These are phyloP conservation scores for Pachyuromys duprasi DNA, from an alignment of 2,797 vertebrate species.

Conservation along the genomic window DNA sequence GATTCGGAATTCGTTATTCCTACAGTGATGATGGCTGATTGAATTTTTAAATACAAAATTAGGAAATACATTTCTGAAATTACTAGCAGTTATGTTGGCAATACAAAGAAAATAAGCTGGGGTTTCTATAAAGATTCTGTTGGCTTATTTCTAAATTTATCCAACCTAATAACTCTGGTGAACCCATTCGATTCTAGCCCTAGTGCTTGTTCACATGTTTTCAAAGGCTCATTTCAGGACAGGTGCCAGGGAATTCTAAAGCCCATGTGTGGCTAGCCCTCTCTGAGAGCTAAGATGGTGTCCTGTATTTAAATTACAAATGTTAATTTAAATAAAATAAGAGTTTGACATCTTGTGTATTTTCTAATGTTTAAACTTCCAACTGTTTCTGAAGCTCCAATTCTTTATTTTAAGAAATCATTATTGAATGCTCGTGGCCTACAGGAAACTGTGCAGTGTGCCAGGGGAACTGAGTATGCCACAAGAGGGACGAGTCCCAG, in stretches of 20 bases:
- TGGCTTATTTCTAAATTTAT: conserved; percentile 56
- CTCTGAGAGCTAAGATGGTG: neutral
- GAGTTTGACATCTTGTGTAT: neutral
- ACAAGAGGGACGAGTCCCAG: neutral
- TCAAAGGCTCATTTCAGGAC: conserved; percentile 13
- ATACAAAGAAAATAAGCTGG: conserved; percentile 29
- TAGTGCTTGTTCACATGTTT: neutral
- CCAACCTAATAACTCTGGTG: neutral
- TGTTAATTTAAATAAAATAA: conserved; percentile 20
- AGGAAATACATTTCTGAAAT: conserved; percentile 25
- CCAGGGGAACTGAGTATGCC: neutral
- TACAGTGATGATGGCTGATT: conserved; percentile 44
- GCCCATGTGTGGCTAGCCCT: neutral
- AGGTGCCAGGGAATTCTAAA: neutral
- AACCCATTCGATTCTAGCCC: neutral
- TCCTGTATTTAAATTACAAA: conserved; percentile 42
- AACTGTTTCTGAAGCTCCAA: conserved; percentile 8
- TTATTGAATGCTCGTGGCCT: neutral
- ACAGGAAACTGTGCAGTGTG: neutral
- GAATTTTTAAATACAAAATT: conserved; percentile 33
- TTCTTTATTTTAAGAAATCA: conserved; percentile 22
- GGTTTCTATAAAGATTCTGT: conserved; percentile 1
- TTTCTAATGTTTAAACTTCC: conserved; percentile 32
- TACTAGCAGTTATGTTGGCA: conserved; percentile 8
- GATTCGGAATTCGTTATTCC: conserved; percentile 6